Conservation (phyloP, 2,113 vertebrate species). For the Motacilla alba region DNA sequence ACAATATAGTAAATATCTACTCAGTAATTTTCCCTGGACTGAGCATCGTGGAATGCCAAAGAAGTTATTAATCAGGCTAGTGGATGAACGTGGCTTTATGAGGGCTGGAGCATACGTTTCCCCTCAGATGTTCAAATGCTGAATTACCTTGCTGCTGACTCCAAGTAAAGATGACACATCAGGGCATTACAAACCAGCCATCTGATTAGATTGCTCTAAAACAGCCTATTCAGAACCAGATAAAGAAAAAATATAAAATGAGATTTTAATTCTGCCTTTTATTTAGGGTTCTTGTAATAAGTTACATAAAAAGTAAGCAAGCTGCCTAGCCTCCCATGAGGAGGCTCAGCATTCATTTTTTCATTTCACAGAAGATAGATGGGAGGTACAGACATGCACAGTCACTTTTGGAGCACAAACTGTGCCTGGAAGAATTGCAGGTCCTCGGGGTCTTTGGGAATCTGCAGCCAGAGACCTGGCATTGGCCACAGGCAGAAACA, state of each 20-base stretch:
- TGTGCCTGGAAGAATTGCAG: not conserved
- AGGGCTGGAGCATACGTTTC: not conserved
- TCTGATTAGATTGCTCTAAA: not conserved
- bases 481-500: not conserved
- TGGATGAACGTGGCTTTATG: not conserved
- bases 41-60: not conserved
- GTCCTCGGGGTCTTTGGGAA: not conserved
- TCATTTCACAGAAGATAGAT: not conserved
- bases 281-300: not conserved
- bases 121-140: not conserved
- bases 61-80: slow-evolving; percentile 31
- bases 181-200: not conserved
- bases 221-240: not conserved
- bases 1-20: slow-evolving; percentile 60
- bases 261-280: slow-evolving; percentile 26
- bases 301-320: slow-evolving; percentile 34
- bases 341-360: not conserved
- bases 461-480: not conserved
- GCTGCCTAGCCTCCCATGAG: not conserved
- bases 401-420: not conserved
- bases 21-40: slow-evolving; percentile 63
- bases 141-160: not conserved
- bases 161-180: not conserved
- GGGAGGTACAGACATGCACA: not conserved
- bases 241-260: not conserved